These are phyloP conservation scores for Drosophila nigrodunni DNA, from an alignment of 1,140 invertebrate genomes.

Conservation along the genomic window DNA sequence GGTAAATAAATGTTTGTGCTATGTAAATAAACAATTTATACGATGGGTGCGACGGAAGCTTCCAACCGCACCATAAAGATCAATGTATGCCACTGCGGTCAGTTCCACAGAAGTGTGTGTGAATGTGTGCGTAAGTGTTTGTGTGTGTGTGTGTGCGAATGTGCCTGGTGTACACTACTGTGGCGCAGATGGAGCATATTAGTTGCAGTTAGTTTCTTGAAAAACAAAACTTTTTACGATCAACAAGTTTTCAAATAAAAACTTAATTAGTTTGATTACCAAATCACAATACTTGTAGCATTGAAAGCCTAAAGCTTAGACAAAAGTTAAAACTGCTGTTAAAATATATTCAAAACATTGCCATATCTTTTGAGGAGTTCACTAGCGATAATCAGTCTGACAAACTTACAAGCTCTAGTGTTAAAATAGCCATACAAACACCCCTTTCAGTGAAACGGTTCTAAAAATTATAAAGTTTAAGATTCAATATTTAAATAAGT, in stretches of 20 bases:
- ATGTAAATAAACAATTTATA: constrained; percentile 60
- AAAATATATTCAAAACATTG: no score
- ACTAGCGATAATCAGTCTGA: no score
- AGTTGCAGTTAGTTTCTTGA: not conserved
- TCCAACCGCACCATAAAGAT: constrained; percentile 52
- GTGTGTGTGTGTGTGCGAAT: not conserved
- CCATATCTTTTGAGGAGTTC: no score
- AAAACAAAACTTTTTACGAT: not conserved
- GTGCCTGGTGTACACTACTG: constrained; percentile 8
- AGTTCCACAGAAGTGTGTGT: constrained; percentile 23
- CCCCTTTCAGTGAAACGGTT: no score
- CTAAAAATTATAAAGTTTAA: no score
- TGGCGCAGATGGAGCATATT: constrained; percentile 14
- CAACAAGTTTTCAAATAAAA: no score
- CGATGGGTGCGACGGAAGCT: constrained; percentile 49
- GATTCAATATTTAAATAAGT: no score
- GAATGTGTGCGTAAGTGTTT: constrained; percentile 16
- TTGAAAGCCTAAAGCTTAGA: no score
- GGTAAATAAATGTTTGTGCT: constrained; percentile 55
- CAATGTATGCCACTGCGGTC: constrained; percentile 46
- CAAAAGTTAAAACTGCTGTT: no score
- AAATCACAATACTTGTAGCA: not conserved
- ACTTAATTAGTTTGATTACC: no score
- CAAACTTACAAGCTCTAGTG: no score
- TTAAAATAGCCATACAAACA: no score